Conservation (phyloP, 2,888 invertebrate genomes). For the Tryphoninae sp. region DNA sequence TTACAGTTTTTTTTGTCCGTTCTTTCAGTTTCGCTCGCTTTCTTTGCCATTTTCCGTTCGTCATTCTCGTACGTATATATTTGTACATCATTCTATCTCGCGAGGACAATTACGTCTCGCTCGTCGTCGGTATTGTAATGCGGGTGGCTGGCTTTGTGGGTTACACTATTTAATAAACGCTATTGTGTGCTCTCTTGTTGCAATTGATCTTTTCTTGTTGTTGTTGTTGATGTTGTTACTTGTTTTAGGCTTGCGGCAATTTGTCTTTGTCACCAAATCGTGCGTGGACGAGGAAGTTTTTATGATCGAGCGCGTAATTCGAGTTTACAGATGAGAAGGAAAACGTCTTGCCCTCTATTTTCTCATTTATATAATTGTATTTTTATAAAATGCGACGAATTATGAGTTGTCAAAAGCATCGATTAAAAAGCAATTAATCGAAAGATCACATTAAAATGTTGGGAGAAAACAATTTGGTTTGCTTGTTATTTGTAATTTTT, state of each 20-base stretch:
- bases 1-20: conserved; percentile 40
- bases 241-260: conserved; percentile 65
- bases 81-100: conserved; percentile 55
- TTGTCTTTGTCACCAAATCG: conserved; percentile 48
- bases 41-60: conserved; percentile 31
- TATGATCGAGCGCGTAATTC: conserved; percentile 37
- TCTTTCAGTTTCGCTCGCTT: conserved; percentile 9
- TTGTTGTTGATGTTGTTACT: conserved; percentile 19
- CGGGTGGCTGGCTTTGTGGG: conserved; percentile 57
- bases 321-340: conserved; percentile 39
- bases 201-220: conserved; percentile 44
- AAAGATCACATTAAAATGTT: conserved; percentile 2
- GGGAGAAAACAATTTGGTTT: conserved; percentile 20
- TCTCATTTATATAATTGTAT: conserved; percentile 49
- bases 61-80: conserved; percentile 57
- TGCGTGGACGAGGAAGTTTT: conserved; percentile 51
- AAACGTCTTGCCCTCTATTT: conserved; percentile 48
- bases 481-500: neutral
- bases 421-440: conserved; percentile 36
- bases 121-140: conserved; percentile 51
- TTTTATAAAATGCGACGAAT: conserved; percentile 69
- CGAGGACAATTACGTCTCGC: conserved; percentile 48
- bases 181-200: conserved; percentile 60
- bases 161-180: conserved; percentile 52
- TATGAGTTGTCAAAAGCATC: conserved; percentile 65